Evolutionary conservation across 1,140 invertebrate species (phyloP).

Genomic region (Bombus balteatus): DNA sequence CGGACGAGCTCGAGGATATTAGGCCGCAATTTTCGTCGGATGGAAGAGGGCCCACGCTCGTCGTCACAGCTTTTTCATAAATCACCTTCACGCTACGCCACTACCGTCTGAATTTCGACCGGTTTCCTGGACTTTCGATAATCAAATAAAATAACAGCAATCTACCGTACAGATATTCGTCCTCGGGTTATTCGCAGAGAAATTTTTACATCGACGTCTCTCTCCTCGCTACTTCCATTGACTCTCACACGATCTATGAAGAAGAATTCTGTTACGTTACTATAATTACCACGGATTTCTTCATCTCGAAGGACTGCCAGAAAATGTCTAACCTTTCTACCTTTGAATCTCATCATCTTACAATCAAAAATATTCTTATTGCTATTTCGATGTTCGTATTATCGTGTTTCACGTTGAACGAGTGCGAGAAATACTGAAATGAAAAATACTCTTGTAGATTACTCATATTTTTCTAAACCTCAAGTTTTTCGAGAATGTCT

Average conservation of each 20-base stretch:
- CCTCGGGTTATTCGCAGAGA: background rate
- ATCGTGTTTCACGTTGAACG: too few relatives aligned
- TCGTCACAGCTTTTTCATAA: conserved; percentile 38
- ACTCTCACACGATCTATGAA: too few relatives aligned
- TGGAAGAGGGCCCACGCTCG: conserved; percentile 15
- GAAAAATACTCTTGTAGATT: background rate
- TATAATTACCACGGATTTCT: background rate
- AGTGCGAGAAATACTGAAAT: too few relatives aligned
- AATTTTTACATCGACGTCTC: background rate
- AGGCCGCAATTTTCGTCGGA: conserved; percentile 35
- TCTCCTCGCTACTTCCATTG: too few relatives aligned
- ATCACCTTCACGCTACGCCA: conserved; percentile 17
- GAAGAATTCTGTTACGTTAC: too few relatives aligned
- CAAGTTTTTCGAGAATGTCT: background rate
- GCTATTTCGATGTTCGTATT: too few relatives aligned
- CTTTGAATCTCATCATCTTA: background rate
- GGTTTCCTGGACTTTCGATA: conserved; percentile 1
- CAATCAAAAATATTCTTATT: background rate
- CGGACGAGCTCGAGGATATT: conserved; percentile 40
- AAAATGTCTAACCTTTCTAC: background rate
- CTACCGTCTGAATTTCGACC: conserved; percentile 23
- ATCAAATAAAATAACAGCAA: conserved; percentile 2
- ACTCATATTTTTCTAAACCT: background rate
- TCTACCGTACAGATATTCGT: background rate
- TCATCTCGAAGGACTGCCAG: background rate